These are phyloP conservation scores for Thymelicus acteon DNA, from an alignment of 2,888 invertebrate species.

Conservation along the genomic window DNA sequence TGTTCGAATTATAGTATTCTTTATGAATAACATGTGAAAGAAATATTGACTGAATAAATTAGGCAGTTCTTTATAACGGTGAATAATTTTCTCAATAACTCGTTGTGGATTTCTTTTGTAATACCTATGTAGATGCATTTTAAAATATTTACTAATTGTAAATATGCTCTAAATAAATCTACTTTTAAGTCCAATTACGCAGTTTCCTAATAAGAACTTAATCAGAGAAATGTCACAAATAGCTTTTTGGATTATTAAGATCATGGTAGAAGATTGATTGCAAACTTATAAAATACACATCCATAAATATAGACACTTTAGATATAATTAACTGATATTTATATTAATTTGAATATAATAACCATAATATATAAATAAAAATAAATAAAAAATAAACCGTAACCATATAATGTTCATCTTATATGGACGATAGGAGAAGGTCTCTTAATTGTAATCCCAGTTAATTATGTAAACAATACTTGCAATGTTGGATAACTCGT, in stretches of 20 bases:
- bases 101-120: no score
- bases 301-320: not conserved
- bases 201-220: slow-evolving; percentile 2
- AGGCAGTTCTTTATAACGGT: slow-evolving; percentile 18
- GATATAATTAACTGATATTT: not conserved
- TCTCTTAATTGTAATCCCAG: not conserved
- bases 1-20: slow-evolving; percentile 9
- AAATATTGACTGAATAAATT: slow-evolving; percentile 39
- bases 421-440: not conserved
- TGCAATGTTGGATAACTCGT: not conserved
- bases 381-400: no score
- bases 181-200: not conserved
- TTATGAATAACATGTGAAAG: slow-evolving; percentile 29
- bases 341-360: not conserved
- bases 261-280: not conserved
- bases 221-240: not conserved
- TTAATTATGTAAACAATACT: slow-evolving; percentile 38
- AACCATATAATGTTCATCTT: no score
- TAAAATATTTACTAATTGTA: not conserved
- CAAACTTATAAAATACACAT: not conserved
- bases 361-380: no score
- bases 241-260: no score
- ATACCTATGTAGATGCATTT: no score
- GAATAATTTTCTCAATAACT: no score
- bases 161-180: not conserved